Evolutionary conservation across 2,797 vertebrate genomes (phyloP), one percentile per base, ranked within the genome.

Genomic region (Orestias chungarensis): DNA sequence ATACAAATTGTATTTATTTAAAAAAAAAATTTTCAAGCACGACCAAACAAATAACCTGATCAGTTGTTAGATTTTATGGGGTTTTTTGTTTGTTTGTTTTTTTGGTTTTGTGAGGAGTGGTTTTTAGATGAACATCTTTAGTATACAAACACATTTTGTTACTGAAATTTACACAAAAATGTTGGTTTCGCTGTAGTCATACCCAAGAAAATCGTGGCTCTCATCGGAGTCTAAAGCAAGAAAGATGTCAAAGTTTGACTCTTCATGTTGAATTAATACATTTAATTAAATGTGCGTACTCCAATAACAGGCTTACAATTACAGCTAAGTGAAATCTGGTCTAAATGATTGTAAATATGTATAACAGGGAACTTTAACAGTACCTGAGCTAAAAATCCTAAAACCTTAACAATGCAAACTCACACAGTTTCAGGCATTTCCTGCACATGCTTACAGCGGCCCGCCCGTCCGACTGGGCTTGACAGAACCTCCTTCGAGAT

Each of bases 401-500:
- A 80, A 79, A 78, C 79, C 40, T 33, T 84, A 82, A 70, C 79
- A 46, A 72, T 83, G 83, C 80, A n/a, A n/a, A n/a, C n/a, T n/a
- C n/a, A n/a, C n/a, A 77, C 66, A 79, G 81, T 86, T 85, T 29
- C 64, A 25, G 75, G 87, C 74, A 0, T 84, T 75, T 77, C 74
- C 75, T 70, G 35, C 73, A 89, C 65, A 27, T 86, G 82, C 84
- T 77, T 85, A 73, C 81, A 85, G 86, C 68, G 55, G 77, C 71
- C 88, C 80, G 75, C 18, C 79, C 68, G 89, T 81, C 84, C 70
- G 73, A 86, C 80, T 85, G 76, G 87, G 82, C 83, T 64, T 82
- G 86, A 83, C 85, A 81, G 86, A 71, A 77, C 40, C 61, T 80
- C 87, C 88, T 84, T 71, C 6, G 87, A 91, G 89, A 89, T 86